Conservation (phyloP, 2,888 invertebrate genomes). For the Aporophyla lueneburgensis region DNA sequence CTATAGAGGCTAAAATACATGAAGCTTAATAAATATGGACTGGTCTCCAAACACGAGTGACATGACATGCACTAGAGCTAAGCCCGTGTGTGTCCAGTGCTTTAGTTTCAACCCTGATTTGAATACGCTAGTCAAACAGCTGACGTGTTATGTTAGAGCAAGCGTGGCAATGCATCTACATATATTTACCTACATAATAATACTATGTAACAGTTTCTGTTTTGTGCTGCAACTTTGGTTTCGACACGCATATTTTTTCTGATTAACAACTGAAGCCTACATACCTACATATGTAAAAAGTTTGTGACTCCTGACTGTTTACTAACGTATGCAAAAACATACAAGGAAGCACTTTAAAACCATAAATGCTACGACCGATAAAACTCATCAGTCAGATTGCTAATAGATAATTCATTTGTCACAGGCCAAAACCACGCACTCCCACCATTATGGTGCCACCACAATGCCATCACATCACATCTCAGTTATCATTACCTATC, state of each 20-base stretch:
- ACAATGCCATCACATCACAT: too few relatives aligned
- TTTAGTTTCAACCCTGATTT: not conserved
- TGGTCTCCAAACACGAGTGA: not conserved
- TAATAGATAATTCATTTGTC: too few relatives aligned
- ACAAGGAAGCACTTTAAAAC: too few relatives aligned
- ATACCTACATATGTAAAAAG: not conserved
- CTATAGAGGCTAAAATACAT: not conserved
- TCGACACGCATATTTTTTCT: not conserved
- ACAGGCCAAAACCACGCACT: too few relatives aligned
- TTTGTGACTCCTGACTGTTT: not conserved
- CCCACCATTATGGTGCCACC: too few relatives aligned
- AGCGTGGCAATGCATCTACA: not conserved
- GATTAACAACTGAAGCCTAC: not conserved
- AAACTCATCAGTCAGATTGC: too few relatives aligned
- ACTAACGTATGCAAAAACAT: too few relatives aligned
- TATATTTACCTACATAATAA: not conserved
- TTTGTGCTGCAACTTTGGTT: not conserved
- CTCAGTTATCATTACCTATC: too few relatives aligned
- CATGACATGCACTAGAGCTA: not conserved
- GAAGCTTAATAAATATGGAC: not conserved
- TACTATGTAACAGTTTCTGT: not conserved
- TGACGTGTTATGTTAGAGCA: not conserved
- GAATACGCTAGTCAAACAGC: conserved; percentile 2
- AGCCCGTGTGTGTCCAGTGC: not conserved
- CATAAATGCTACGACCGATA: too few relatives aligned